phyloP scores from a whole-genome alignment of 2,888 invertebrate species.

The Monoplex corrugatus region DNA sequence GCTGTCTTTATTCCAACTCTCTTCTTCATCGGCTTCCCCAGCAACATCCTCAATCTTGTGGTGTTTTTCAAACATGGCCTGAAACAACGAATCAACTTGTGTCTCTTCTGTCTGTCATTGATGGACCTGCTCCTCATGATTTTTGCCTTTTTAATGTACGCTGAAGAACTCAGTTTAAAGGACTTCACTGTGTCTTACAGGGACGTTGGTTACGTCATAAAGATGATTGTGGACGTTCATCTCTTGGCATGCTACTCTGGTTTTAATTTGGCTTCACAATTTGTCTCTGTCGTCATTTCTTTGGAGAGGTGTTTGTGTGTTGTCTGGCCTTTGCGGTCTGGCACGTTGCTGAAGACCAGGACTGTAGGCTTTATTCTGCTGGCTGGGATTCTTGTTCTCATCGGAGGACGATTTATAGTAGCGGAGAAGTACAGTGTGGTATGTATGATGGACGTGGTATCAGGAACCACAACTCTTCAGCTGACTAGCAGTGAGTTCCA shows the following conservation, averaged over 20 bases:
- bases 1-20: background rate
- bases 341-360: slow-evolving; percentile 17
- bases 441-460: background rate
- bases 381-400: background rate
- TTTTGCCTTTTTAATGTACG: background rate
- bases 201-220: background rate
- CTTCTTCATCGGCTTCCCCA: slow-evolving; percentile 23
- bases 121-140: background rate
- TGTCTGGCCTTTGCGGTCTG: slow-evolving; percentile 19
- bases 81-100: slow-evolving; percentile 4
- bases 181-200: background rate
- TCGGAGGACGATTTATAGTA: background rate
- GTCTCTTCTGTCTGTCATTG: background rate
- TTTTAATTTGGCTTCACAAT: background rate
- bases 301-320: slow-evolving; percentile 39
- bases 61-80: slow-evolving; percentile 8
- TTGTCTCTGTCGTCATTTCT: slow-evolving; percentile 15
- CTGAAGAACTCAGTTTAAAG: background rate
- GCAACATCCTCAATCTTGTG: background rate
- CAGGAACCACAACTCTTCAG: background rate
- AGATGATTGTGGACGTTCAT: background rate
- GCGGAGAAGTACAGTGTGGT: background rate
- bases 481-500: background rate
- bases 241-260: background rate
- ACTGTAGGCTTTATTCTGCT: background rate